A percentile compares a stretch with the other conserved stretches of the same genome.
Evolutionary conservation across 2,113 vertebrate genomes (phyloP).

Genomic region (Noturus placidus): DNA sequence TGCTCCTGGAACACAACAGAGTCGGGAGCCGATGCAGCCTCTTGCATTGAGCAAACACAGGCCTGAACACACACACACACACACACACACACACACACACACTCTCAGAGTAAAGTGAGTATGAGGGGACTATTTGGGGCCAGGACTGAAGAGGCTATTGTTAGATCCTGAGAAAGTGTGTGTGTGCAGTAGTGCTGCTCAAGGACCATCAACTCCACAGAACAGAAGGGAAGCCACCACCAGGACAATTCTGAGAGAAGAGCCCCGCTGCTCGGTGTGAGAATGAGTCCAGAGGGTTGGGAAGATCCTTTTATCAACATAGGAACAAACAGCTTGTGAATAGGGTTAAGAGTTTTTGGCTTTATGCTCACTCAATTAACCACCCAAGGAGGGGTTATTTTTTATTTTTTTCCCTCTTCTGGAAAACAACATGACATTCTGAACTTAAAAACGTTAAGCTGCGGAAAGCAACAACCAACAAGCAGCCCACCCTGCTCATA

Average conservation of each 20-base stretch:
- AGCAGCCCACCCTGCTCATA: conserved; percentile 6
- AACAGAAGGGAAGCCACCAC: conserved; percentile 58
- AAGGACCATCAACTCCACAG: conserved; percentile 44
- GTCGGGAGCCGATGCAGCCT: not conserved
- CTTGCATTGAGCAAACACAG: not conserved
- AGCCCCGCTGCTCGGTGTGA: conserved; percentile 22
- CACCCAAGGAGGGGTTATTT: not conserved
- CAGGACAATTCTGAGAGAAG: conserved; percentile 13
- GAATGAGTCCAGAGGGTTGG: conserved; percentile 18
- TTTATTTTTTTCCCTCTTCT: not conserved
- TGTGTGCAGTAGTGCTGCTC: conserved; percentile 56
- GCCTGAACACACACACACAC: not conserved
- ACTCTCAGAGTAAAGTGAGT: conserved; percentile 39
- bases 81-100: conserved; percentile 31
- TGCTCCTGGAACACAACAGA: not conserved
- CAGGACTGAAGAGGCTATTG: conserved; percentile 62
- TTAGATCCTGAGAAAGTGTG: conserved; percentile 72
- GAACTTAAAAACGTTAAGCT: conserved; percentile 55
- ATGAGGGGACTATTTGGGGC: conserved; percentile 67
- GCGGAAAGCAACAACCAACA: not conserved
- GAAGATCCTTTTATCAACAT: not conserved
- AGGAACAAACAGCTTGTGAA: not conserved
- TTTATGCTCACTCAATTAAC: conserved; percentile 24
- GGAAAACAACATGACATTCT: conserved; percentile 56
- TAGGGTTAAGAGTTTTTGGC: conserved; percentile 11